Evolutionary conservation across 2,888 invertebrate genomes (phyloP).

Genomic region (Drosophila atripex): DNA sequence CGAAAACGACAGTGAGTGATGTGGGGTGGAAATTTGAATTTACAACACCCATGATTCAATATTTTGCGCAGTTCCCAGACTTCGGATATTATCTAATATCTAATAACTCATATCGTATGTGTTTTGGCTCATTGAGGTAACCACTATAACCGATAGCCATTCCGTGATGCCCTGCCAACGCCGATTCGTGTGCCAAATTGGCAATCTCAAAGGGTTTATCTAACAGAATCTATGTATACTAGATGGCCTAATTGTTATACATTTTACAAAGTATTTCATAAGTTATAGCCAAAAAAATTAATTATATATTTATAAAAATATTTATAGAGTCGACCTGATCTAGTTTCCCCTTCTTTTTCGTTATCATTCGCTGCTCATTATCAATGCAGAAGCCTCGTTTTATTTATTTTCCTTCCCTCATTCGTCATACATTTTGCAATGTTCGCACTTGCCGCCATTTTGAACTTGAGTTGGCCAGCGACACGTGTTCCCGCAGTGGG

Average conservation of each 20-base stretch:
- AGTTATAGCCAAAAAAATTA: background rate
- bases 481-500: constrained; percentile 58
- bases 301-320: background rate
- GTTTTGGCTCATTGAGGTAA: constrained; percentile 22
- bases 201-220: background rate
- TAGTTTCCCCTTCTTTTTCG: background rate
- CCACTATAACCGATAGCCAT: constrained; percentile 10
- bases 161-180: constrained; percentile 16
- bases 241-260: too few relatives aligned
- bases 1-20: constrained; percentile 41
- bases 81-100: constrained; percentile 19
- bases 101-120: constrained; percentile 18
- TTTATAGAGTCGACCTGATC: background rate
- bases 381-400: constrained; percentile 17
- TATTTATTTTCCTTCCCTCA: constrained; percentile 7
- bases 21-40: background rate
- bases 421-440: constrained; percentile 47
- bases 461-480: constrained; percentile 66
- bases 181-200: constrained; percentile 3
- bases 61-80: constrained; percentile 22
- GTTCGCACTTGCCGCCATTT: constrained; percentile 55
- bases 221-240: background rate
- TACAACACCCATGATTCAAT: constrained; percentile 1
- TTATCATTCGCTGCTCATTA: constrained; percentile 26
- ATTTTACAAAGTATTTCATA: too few relatives aligned